Percentiles rank a stretch among this genome's conserved stretches.
Conservation (phyloP, 2,113 vertebrate genomes). For the Coptodon rendalli region DNA sequence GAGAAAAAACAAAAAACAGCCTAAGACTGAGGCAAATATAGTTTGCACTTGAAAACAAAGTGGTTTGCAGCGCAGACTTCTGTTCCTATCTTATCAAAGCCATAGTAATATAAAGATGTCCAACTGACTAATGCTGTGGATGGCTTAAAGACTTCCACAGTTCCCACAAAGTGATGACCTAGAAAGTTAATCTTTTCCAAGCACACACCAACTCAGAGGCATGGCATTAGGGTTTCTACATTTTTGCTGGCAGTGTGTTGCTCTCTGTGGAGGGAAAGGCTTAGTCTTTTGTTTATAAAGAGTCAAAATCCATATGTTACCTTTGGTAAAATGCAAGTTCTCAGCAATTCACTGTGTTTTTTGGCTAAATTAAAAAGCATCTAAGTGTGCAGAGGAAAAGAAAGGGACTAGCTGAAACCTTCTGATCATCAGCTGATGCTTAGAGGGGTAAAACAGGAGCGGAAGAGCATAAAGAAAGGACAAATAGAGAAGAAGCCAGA, state of each 20-base stretch:
- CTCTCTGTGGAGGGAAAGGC: neutral
- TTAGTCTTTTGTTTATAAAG: neutral
- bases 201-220: constrained; percentile 4
- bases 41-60: neutral
- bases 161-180: constrained; percentile 62
- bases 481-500: neutral
- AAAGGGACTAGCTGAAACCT: constrained; percentile 46
- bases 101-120: neutral
- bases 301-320: neutral
- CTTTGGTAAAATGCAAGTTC: neutral
- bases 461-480: constrained; percentile 4
- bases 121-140: neutral
- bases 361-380: neutral
- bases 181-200: constrained; percentile 71
- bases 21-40: neutral
- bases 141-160: constrained; percentile 38
- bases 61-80: neutral
- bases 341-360: neutral
- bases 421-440: constrained; percentile 73
- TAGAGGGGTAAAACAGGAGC: neutral
- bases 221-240: neutral
- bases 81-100: constrained; percentile 8
- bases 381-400: neutral
- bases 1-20: neutral
- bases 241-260: neutral